Evolutionary conservation across 1,140 invertebrate genomes (phyloP).

Genomic region (Pseudoatta argentina): DNA sequence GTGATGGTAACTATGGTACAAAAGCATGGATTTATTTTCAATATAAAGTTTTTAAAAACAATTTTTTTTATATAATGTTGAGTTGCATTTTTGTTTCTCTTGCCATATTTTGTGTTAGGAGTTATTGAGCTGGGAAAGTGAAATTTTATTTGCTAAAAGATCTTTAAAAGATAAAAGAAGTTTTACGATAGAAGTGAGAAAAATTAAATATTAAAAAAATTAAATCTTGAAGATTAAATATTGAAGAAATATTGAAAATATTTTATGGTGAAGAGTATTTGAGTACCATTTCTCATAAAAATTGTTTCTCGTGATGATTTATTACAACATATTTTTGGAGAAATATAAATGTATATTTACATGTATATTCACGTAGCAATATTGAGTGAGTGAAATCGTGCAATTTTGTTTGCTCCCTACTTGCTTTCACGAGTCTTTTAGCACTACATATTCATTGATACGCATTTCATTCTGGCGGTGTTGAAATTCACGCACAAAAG

Average conservation of each 20-base stretch:
- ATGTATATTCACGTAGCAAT: not conserved
- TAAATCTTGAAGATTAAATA: not conserved
- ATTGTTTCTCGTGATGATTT: not conserved
- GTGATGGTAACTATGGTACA: not conserved
- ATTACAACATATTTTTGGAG: not conserved
- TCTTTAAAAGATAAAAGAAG: not conserved
- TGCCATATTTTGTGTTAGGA: too few relatives aligned
- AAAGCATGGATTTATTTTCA: not conserved
- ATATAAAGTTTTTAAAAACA: too few relatives aligned
- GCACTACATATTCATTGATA: conserved; percentile 50
- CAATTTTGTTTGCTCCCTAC: not conserved
- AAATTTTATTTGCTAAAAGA: conserved; percentile 1
- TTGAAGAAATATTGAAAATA: not conserved
- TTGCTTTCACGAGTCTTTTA: not conserved
- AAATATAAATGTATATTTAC: conserved; percentile 1
- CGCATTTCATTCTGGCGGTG: conserved; percentile 32
- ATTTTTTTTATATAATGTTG: not conserved
- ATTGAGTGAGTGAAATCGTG: conserved; percentile 10
- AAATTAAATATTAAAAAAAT: not conserved
- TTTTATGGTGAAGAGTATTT: not conserved
- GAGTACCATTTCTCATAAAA: not conserved
- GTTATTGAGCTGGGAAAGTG: too few relatives aligned
- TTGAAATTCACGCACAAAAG: conserved; percentile 52
- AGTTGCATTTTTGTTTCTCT: not conserved
- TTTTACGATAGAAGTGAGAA: not conserved